These are phyloP conservation scores for Pocillopora meandrina DNA, from an alignment of 92 coral and sea anemone genomes.

Conservation along the genomic window DNA sequence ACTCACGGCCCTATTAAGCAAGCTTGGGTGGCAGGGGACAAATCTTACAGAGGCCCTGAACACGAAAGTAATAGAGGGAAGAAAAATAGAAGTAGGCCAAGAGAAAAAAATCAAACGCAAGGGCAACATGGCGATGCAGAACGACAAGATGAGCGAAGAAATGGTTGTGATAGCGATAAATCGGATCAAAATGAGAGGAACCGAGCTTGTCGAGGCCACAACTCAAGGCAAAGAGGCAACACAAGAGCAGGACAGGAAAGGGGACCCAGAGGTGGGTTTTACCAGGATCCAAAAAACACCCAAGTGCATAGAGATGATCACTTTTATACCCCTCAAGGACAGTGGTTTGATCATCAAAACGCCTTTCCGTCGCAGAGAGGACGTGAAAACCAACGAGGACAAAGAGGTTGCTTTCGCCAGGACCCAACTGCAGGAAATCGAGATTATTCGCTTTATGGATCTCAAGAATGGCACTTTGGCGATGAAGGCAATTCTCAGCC, in stretches of 20 bases:
- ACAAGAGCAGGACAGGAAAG: background rate
- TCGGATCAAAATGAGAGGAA: background rate
- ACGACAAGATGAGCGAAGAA: too few species aligned
- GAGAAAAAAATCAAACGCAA: background rate
- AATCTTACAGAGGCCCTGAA: background rate
- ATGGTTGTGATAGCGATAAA: background rate
- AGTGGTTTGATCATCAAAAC: too few species aligned
- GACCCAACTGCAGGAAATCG: too few species aligned
- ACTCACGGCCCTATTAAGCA: background rate
- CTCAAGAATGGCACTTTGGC: background rate
- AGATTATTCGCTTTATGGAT: background rate
- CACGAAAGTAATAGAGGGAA: background rate
- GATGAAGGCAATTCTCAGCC: background rate
- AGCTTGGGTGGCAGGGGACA: background rate
- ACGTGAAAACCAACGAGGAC: background rate
- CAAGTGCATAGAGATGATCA: background rate
- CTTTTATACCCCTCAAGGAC: background rate
- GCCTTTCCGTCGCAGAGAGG: too few species aligned
- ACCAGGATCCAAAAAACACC: background rate
- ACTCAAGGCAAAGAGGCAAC: background rate
- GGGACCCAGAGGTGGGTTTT: background rate
- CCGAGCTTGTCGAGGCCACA: background rate
- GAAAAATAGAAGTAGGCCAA: background rate
- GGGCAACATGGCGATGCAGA: background rate
- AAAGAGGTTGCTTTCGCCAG: background rate